A percentile compares a stretch with the other conserved stretches of the same genome.
Conservation (phyloP, 1,140 invertebrate species). For the Sweltsa coloradensis region DNA sequence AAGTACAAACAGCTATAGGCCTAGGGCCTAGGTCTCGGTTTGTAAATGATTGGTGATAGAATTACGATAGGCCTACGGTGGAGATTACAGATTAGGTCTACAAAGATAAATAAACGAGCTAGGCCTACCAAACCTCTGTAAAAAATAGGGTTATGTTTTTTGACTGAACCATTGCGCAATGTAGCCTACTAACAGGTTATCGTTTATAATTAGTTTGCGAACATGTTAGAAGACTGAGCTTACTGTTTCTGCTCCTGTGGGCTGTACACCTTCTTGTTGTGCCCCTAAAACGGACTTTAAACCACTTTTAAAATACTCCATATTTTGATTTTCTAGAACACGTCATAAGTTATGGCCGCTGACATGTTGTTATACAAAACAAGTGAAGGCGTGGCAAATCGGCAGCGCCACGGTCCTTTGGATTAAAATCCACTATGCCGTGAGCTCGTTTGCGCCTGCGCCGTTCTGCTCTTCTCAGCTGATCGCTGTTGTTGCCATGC, state of each 20-base stretch:
- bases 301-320: conserved; percentile 80
- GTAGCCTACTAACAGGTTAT: too few relatives aligned
- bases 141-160: too few relatives aligned
- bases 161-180: too few relatives aligned
- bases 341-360: not conserved
- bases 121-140: too few relatives aligned
- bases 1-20: too few relatives aligned
- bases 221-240: conserved; percentile 18
- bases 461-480: not conserved
- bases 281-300: conserved; percentile 81
- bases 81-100: too few relatives aligned
- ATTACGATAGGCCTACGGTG: too few relatives aligned
- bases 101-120: too few relatives aligned
- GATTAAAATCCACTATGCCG: not conserved
- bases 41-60: too few relatives aligned
- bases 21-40: too few relatives aligned
- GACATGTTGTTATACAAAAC: not conserved
- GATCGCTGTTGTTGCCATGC: conserved; percentile 11
- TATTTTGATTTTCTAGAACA: conserved; percentile 24
- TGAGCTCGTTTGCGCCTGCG: not conserved
- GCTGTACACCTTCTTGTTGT: conserved; percentile 55
- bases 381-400: not conserved
- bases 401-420: not conserved
- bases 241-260: conserved; percentile 76
- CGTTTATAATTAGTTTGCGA: not conserved